Percentiles rank a stretch among this genome's conserved stretches.
Evolutionary conservation across 1,140 invertebrate genomes (phyloP).

Genomic region (Caenorhabditis inopinata): DNA sequence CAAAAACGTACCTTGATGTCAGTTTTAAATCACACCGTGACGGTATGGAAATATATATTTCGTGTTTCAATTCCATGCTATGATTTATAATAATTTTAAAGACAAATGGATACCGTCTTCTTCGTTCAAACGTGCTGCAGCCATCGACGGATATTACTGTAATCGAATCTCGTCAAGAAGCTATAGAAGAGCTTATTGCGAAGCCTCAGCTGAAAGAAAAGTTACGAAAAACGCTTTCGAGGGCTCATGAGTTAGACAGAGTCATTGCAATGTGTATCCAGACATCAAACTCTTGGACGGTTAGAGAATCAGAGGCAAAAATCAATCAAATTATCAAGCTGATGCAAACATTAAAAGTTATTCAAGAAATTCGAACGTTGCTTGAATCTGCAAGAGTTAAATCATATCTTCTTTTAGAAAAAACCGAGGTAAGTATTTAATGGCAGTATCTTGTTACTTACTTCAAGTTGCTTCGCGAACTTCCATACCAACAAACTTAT

Average conservation of each 20-base stretch:
- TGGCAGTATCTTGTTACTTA: too few relatives aligned
- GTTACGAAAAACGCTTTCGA: neutral
- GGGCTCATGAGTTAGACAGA: slow-evolving; percentile 32
- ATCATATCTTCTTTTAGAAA: neutral
- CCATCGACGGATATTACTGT: slow-evolving; percentile 12
- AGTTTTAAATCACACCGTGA: slow-evolving; percentile 78
- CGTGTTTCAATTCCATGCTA: neutral
- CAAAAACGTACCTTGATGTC: slow-evolving; percentile 72
- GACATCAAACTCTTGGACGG: neutral
- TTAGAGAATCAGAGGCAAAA: slow-evolving; percentile 28
- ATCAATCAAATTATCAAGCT: slow-evolving; percentile 38
- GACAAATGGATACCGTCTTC: slow-evolving; percentile 72
- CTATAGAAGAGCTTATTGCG: slow-evolving; percentile 36
- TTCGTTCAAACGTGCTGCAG: slow-evolving; percentile 71
- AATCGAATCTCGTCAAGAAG: slow-evolving; percentile 33
- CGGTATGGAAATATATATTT: slow-evolving; percentile 68
- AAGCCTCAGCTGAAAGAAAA: slow-evolving; percentile 37
- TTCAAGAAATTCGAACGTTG: neutral
- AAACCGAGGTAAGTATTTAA: neutral
- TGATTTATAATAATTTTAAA: too few relatives aligned
- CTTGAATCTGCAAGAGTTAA: slow-evolving; percentile 4
- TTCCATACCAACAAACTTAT: too few relatives aligned
- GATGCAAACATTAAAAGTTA: slow-evolving; percentile 30
- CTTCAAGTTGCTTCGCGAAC: too few relatives aligned
- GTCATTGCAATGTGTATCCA: slow-evolving; percentile 44